phyloP scores from a whole-genome alignment of 2,113 vertebrate genomes.

The Campylomormyrus numenius region DNA sequence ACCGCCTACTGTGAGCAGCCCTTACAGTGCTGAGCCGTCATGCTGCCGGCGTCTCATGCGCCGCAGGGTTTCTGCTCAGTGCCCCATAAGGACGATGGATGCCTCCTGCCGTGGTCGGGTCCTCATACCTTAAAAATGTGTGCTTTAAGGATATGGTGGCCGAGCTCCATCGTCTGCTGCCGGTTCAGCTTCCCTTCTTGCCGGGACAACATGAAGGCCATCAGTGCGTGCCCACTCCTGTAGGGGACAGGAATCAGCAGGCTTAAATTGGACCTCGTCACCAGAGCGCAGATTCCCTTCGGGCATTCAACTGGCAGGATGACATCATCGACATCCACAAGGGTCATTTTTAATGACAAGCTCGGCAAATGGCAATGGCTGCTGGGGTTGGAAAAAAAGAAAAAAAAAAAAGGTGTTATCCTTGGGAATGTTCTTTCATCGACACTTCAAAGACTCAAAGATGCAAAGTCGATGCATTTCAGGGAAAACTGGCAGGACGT shows the following conservation, averaged over 20 bases:
- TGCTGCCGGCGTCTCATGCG: background rate
- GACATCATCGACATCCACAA: background rate
- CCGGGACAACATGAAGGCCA: slow-evolving; percentile 96
- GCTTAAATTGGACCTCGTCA: background rate
- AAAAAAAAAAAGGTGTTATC: background rate
- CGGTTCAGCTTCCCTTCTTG: slow-evolving; percentile 94
- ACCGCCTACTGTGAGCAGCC: background rate
- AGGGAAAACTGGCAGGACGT: background rate
- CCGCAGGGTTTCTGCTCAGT: background rate
- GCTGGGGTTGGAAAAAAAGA: background rate
- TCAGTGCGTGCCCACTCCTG: slow-evolving; percentile 88
- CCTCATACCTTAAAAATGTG: slow-evolving; percentile 94
- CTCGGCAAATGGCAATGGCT: background rate
- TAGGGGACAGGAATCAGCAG: slow-evolving; percentile 8
- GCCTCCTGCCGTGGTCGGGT: background rate
- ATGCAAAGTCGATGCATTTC: background rate
- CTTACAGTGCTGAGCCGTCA: background rate
- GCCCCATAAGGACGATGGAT: background rate
- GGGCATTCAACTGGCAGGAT: background rate
- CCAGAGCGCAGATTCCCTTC: background rate
- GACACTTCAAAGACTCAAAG: background rate
- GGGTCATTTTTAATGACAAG: background rate
- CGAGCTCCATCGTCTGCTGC: slow-evolving; percentile 96
- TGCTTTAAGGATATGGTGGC: slow-evolving; percentile 96
- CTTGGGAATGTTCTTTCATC: background rate